These are phyloP conservation scores for Eucera pruinosa DNA, from an alignment of 2,888 invertebrate genomes.

Conservation along the genomic window DNA sequence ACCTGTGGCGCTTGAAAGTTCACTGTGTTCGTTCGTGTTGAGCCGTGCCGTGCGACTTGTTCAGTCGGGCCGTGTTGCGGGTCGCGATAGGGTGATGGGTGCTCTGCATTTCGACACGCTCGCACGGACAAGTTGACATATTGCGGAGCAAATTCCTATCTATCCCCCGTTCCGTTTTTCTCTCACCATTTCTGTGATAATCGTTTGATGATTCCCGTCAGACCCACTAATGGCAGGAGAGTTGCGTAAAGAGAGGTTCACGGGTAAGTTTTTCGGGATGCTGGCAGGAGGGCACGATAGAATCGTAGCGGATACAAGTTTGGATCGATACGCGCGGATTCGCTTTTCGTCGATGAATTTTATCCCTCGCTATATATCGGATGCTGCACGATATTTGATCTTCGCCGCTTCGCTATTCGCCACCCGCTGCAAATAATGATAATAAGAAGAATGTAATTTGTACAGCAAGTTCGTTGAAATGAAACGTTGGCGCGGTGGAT, in stretches of 20 bases:
- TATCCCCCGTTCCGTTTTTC: conserved; percentile 1
- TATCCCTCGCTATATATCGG: background rate
- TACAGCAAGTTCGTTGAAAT: no score
- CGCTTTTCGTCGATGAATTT: conserved; percentile 34
- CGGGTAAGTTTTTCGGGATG: conserved; percentile 42
- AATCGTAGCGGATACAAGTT: conserved; percentile 16
- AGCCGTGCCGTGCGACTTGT: background rate
- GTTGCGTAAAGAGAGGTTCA: conserved; percentile 45
- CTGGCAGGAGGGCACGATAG: conserved; percentile 33
- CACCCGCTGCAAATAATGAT: no score
- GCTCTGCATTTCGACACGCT: conserved; percentile 12
- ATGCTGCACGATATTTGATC: conserved; percentile 39
- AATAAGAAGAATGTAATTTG: no score
- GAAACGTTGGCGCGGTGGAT: background rate
- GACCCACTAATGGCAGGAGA: conserved; percentile 53
- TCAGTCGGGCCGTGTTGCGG: conserved; percentile 49
- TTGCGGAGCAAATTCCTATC: conserved; percentile 28
- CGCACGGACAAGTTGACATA: conserved; percentile 52
- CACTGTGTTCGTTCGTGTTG: no score
- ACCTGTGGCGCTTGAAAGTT: conserved; percentile 59
- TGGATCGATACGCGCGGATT: conserved; percentile 47
- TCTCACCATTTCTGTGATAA: conserved; percentile 16
- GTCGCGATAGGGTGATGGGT: conserved; percentile 47
- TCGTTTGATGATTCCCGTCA: conserved; percentile 33
- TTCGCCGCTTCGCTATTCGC: background rate